Conservation (phyloP, 2,888 invertebrate genomes). For the Scaptomyza reducta region DNA sequence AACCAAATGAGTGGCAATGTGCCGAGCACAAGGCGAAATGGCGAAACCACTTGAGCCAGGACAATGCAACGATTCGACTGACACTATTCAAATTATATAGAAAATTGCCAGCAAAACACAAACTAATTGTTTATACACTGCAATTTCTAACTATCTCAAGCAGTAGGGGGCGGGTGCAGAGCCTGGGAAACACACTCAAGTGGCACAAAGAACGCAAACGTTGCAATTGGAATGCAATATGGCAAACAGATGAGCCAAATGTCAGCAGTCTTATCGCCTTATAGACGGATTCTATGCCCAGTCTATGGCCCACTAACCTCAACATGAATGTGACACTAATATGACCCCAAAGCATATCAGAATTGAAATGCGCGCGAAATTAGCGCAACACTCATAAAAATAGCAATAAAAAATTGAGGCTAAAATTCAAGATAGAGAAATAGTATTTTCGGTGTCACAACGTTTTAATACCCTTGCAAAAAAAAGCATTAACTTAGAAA, state of each 20-base stretch:
- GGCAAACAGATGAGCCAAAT: slow-evolving; percentile 70
- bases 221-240: slow-evolving; percentile 52
- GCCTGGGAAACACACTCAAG: slow-evolving; percentile 71
- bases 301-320: slow-evolving; percentile 40
- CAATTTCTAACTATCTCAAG: slow-evolving; percentile 20
- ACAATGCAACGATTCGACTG: slow-evolving; percentile 54
- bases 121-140: slow-evolving; percentile 65
- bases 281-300: not conserved
- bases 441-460: not conserved
- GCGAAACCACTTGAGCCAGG: slow-evolving; percentile 56
- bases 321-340: slow-evolving; percentile 35
- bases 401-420: not conserved
- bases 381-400: slow-evolving; percentile 39
- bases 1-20: slow-evolving; percentile 46
- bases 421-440: not conserved
- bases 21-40: slow-evolving; percentile 43
- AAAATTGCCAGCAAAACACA: slow-evolving; percentile 74
- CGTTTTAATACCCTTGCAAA: slow-evolving; percentile 2
- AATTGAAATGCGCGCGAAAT: slow-evolving; percentile 71
- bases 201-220: slow-evolving; percentile 44
- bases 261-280: slow-evolving; percentile 53
- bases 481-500: not conserved
- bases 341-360: slow-evolving; percentile 49
- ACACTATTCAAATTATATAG: slow-evolving; percentile 71
- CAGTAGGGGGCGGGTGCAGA: slow-evolving; percentile 25